Evolutionary conservation across 2,113 vertebrate genomes (phyloP).

Genomic region (Girardinichthys multiradiatus): DNA sequence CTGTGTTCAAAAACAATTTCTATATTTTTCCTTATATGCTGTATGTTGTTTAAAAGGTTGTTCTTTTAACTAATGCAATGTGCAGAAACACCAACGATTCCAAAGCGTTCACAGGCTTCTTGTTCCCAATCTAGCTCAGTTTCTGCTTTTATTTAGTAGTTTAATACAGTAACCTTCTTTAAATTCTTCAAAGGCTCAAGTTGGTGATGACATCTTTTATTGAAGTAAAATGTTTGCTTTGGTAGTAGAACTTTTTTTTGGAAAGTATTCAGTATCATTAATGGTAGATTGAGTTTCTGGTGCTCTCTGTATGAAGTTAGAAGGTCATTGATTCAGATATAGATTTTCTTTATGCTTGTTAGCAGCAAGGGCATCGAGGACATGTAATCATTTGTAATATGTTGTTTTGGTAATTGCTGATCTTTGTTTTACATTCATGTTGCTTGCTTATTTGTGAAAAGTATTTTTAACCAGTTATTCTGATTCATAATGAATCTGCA

Average conservation of each 20-base stretch:
- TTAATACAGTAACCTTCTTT: not conserved
- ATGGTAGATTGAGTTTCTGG: too few species aligned
- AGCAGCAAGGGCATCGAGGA: not conserved
- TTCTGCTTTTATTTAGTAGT: not conserved
- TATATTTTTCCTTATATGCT: not conserved
- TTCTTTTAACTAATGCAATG: not conserved
- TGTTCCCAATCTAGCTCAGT: not conserved
- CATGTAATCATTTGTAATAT: not conserved
- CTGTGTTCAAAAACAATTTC: not conserved
- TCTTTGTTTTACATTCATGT: not conserved
- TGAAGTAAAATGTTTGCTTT: slow-evolving; percentile 1
- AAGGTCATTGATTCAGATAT: not conserved
- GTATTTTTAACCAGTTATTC: not conserved
- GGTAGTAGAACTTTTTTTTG: not conserved
- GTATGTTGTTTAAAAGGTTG: not conserved
- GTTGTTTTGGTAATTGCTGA: not conserved
- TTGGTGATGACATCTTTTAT: slow-evolving; percentile 2
- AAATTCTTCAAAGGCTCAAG: not conserved
- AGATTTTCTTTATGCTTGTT: not conserved
- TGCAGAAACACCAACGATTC: not conserved
- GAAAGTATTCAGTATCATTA: too few species aligned
- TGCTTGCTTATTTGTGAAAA: not conserved
- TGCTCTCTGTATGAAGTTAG: too few species aligned
- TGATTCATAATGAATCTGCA: not conserved
- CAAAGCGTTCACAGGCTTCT: not conserved